These are phyloP conservation scores for Sebastes kiyomatsui DNA, from an alignment of 2,797 vertebrate species.

Conservation along the genomic window DNA sequence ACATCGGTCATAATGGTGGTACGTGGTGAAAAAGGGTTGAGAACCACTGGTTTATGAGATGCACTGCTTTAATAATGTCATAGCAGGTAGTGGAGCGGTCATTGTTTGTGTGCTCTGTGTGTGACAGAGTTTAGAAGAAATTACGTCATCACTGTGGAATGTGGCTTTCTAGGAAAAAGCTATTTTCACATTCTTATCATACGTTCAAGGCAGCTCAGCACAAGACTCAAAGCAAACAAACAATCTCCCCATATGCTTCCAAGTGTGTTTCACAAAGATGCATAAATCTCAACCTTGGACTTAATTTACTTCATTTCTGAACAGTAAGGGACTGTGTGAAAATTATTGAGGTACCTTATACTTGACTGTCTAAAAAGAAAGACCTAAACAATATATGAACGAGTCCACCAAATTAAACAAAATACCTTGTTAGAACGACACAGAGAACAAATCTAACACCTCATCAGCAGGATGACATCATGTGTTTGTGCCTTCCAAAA, in stretches of 20 bases:
- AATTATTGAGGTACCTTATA: neutral
- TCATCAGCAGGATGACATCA: neutral
- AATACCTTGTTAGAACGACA: neutral
- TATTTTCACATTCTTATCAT: slow-evolving; percentile 1
- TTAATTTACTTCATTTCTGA: neutral
- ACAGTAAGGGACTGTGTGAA: neutral
- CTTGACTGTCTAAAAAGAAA: neutral
- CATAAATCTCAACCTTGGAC: neutral
- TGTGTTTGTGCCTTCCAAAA: neutral
- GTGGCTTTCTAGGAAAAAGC: neutral
- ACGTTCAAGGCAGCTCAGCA: neutral
- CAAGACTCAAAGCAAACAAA: neutral
- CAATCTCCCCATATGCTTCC: neutral
- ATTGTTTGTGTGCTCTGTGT: slow-evolving; percentile 4
- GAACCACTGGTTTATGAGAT: neutral
- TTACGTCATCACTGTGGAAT: slow-evolving; percentile 35
- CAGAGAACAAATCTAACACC: neutral
- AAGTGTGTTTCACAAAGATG: neutral
- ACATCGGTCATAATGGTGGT: no score
- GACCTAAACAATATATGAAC: neutral
- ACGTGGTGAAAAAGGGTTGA: no score
- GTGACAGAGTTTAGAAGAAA: slow-evolving; percentile 15
- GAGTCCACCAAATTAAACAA: neutral
- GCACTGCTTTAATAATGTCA: neutral
- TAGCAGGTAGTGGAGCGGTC: neutral